A percentile compares a stretch with the other conserved stretches of the same genome.
These are phyloP conservation scores for Fistularia tabacaria DNA, from an alignment of 2,797 vertebrate species.

Conservation along the genomic window DNA sequence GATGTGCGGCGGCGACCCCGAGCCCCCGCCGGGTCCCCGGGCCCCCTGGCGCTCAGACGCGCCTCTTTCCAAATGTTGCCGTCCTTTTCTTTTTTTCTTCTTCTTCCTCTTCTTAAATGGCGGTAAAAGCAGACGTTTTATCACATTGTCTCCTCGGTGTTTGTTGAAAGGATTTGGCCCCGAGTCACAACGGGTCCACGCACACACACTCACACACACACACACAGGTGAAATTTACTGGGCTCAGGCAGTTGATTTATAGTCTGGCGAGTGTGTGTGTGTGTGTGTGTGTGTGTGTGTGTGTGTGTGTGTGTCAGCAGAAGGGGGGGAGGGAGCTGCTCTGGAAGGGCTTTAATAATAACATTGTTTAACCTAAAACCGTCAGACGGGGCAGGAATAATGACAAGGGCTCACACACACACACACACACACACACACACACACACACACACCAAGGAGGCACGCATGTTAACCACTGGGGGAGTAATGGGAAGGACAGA, in stretches of 20 bases:
- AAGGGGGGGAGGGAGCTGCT: conserved; percentile 55
- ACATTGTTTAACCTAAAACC: conserved; percentile 76
- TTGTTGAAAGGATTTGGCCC: conserved; percentile 20
- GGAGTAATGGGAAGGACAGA: conserved; percentile 68
- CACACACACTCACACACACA: conserved; percentile 18
- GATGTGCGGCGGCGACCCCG: too few relatives aligned
- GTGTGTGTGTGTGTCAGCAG: conserved; percentile 57
- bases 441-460: background rate
- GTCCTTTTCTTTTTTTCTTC: too few relatives aligned
- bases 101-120: too few relatives aligned
- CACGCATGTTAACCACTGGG: conserved; percentile 35
- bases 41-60: too few relatives aligned
- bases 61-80: too few relatives aligned
- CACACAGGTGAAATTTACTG: conserved; percentile 49
- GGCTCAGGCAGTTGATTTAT: conserved; percentile 71
- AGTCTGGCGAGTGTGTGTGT: conserved; percentile 17
- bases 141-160: conserved; percentile 8
- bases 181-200: conserved; percentile 5
- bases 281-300: conserved; percentile 58
- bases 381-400: conserved; percentile 66
- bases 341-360: conserved; percentile 71
- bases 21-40: background rate
- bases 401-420: conserved; percentile 29
- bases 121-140: too few relatives aligned
- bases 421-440: background rate